Conservation (phyloP, 1,140 invertebrate species). For the Neodiprion virginianus region DNA sequence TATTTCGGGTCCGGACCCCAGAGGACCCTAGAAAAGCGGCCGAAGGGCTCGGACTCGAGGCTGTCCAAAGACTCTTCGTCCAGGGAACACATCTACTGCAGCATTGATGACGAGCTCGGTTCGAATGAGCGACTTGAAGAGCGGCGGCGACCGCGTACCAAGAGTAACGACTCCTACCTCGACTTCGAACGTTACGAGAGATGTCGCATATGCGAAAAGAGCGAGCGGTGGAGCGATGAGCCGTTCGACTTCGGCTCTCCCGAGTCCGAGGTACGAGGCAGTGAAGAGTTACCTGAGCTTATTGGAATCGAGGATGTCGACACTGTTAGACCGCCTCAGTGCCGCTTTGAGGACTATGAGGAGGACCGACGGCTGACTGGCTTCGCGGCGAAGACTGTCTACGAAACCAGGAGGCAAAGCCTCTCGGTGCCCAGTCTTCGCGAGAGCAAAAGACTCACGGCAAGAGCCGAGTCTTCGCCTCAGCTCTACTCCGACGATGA, state of each 20-base stretch:
- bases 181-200: conserved; percentile 26
- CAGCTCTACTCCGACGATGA: conserved; percentile 48
- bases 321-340: conserved; percentile 13
- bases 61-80: conserved; percentile 12
- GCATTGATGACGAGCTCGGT: conserved; percentile 48
- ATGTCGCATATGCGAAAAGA: background rate
- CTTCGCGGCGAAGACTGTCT: conserved; percentile 35
- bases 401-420: conserved; percentile 32
- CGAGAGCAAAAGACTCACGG: conserved; percentile 36
- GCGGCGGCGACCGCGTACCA: conserved; percentile 40
- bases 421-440: conserved; percentile 35
- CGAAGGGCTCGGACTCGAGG: conserved; percentile 28
- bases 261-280: conserved; percentile 23
- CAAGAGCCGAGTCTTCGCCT: conserved; percentile 52
- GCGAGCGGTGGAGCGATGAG: background rate
- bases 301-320: conserved; percentile 14
- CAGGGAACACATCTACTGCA: conserved; percentile 53
- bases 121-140: conserved; percentile 27
- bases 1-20: background rate
- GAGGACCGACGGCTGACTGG: conserved; percentile 19
- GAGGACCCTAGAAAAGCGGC: conserved; percentile 29
- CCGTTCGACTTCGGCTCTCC: background rate
- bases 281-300: conserved; percentile 18
- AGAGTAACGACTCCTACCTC: conserved; percentile 51
- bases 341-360: conserved; percentile 15